Evolutionary conservation across 2,113 vertebrate species (phyloP).

Genomic region (Tachycineta bicolor): DNA sequence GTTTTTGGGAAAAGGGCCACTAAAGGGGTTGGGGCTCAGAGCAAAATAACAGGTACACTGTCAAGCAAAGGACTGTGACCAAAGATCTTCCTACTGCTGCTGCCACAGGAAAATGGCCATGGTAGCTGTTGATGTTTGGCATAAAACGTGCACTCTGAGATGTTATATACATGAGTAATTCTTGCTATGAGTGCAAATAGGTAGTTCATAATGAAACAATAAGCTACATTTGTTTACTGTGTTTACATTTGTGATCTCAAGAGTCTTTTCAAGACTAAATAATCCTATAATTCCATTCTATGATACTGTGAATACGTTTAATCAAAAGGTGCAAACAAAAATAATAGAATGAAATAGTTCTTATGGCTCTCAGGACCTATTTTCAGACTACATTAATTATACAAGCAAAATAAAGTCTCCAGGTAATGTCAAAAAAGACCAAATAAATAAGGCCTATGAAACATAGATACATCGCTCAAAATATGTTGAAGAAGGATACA

Average conservation of each 20-base stretch:
- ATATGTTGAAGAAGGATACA: not conserved
- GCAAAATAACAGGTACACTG: not conserved
- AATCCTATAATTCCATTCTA: not conserved
- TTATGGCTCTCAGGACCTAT: not conserved
- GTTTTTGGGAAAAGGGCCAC: not conserved
- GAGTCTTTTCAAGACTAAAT: not conserved
- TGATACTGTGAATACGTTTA: not conserved
- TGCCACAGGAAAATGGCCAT: not conserved
- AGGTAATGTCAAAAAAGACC: not conserved
- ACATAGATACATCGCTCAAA: not conserved
- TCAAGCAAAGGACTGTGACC: not conserved
- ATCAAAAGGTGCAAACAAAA: not conserved
- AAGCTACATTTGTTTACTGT: not conserved
- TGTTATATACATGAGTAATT: not conserved
- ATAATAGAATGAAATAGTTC: not conserved
- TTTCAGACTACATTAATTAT: not conserved
- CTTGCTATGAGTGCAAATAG: not conserved
- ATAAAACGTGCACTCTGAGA: not conserved
- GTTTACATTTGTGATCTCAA: not conserved
- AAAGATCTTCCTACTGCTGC: not conserved
- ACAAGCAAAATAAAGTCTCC: not conserved
- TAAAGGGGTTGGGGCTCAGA: not conserved
- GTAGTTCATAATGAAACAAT: not conserved
- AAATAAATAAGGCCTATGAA: not conserved
- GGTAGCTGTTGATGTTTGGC: not conserved